These are phyloP conservation scores for Propithecus perrieri DNA, from an alignment of 2,797 vertebrate species.

Conservation along the genomic window DNA sequence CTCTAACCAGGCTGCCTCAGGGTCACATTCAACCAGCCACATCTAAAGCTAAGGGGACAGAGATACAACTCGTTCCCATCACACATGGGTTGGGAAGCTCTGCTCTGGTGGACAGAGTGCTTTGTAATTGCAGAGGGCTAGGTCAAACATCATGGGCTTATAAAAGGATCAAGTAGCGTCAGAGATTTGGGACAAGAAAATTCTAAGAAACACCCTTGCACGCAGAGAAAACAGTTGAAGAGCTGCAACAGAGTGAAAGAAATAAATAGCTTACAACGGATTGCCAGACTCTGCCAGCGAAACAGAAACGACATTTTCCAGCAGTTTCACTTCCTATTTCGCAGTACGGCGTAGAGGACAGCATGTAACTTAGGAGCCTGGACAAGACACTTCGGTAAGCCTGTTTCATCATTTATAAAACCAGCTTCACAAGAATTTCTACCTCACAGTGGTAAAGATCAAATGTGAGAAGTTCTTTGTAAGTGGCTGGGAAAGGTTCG, in stretches of 20 bases:
- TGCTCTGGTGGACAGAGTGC: background rate
- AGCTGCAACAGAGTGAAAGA: background rate
- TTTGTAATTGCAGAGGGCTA: background rate
- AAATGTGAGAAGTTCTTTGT: conserved; percentile 22
- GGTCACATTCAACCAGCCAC: background rate
- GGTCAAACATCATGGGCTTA: background rate
- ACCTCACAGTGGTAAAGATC: background rate
- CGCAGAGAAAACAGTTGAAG: background rate
- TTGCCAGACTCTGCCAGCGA: background rate
- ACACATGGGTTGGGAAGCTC: background rate
- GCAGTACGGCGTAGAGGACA: background rate
- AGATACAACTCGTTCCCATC: background rate
- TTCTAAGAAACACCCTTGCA: background rate
- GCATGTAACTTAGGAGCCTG: background rate
- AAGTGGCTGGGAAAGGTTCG: background rate
- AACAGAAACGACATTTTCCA: background rate
- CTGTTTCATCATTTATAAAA: background rate
- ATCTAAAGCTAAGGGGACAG: background rate
- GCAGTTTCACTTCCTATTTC: background rate
- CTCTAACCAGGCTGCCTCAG: background rate
- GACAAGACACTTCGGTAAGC: background rate
- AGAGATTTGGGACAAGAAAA: background rate
- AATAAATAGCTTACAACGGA: background rate
- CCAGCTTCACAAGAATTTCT: background rate
- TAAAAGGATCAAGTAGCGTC: background rate